Base-by-base conservation (phyloP, 2,888 invertebrate genomes). In the Lepidocyrtinus sp. region DNA sequence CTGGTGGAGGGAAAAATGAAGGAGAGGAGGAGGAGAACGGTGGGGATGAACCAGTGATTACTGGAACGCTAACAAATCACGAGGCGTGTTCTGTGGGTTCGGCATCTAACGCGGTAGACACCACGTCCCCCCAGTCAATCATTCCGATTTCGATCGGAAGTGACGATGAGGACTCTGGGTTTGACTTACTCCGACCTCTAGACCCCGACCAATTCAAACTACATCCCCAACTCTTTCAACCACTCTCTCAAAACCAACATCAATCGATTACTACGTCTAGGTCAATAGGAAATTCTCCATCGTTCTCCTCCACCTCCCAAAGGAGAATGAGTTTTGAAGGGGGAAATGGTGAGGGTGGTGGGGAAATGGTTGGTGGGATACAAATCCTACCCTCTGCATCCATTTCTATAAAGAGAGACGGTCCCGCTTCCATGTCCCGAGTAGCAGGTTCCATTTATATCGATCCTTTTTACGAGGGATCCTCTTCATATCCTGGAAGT, bases 201-300 rank as follows among this genome's bases (percentile, higher is more conserved):
- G 71, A 67, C 26, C 75, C 82, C 17, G 67, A 62, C 3, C 71
- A 77, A 24, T 82, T 82, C 63, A 74, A 77, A 62, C 59, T 82
- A 27, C 71, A 59, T 21, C 62, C 55, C 1, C 26, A 67, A 25
- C 69, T 82, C 26, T 77, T 77, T 46, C 72, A 78, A 27, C 78
- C 78, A 17, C n/a, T 3, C 5, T 2, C 36, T n/a, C 3, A 2
- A 65, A 26, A 27, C 19, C 64, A 61, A 45, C 71, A 77, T 15
- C 70, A 65, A 46, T 22, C 21, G n/a, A 2, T 55, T 27, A 12
- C 21, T n/a, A 21, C 17, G 25, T 45, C 1, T 25, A 1, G 27
- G 27, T 2, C 15, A 26, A 45, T 45, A 22, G 50, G 19, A 26
- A 27, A 9, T 7, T 19, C 50, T 45, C 64, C 50, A 2, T 50